phyloP scores from a whole-genome alignment of 53 echinoderm and acorn worm species.

The Patiria pectinifera region DNA sequence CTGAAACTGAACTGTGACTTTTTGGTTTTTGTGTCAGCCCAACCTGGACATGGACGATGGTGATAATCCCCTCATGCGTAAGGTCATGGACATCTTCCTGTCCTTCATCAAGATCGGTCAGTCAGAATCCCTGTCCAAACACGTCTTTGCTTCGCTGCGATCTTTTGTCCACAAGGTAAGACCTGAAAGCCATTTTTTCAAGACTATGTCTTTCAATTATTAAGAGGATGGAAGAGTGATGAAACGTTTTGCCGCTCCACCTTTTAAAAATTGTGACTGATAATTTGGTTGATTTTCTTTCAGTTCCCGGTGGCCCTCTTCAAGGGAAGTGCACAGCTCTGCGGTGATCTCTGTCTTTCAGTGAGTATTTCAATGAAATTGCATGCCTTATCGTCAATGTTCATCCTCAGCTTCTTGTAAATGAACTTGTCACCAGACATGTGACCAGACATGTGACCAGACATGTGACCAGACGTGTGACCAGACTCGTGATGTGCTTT shows the following conservation, averaged over 20 bases:
- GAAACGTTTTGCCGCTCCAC: neutral
- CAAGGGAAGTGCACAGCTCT: conserved; percentile 88
- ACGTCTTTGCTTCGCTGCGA: conserved; percentile 93
- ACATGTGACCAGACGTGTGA: too few species aligned
- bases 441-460: too few species aligned
- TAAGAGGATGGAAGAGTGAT: neutral
- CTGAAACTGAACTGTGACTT: neutral
- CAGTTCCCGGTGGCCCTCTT: conserved; percentile 93
- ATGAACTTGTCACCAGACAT: too few species aligned
- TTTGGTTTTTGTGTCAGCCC: conserved; percentile 55
- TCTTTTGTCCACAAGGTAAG: conserved; percentile 88
- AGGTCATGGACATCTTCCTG: conserved; percentile 91
- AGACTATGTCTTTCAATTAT: neutral
- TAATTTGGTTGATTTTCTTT: neutral
- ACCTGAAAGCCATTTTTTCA: neutral
- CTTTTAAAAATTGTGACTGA: neutral
- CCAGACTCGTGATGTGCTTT: too few species aligned
- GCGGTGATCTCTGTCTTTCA: conserved; percentile 94
- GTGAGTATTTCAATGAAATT: conserved; percentile 63
- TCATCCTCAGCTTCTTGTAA: too few species aligned
- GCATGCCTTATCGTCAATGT: neutral
- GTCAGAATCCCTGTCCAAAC: conserved; percentile 83
- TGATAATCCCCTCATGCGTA: conserved; percentile 95
- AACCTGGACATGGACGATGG: conserved; percentile 89
- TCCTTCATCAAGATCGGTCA: conserved; percentile 87